Percentiles rank a stretch among this genome's conserved stretches.
Evolutionary conservation across 1,140 invertebrate species (phyloP).

Genomic region (Apis cerana): DNA sequence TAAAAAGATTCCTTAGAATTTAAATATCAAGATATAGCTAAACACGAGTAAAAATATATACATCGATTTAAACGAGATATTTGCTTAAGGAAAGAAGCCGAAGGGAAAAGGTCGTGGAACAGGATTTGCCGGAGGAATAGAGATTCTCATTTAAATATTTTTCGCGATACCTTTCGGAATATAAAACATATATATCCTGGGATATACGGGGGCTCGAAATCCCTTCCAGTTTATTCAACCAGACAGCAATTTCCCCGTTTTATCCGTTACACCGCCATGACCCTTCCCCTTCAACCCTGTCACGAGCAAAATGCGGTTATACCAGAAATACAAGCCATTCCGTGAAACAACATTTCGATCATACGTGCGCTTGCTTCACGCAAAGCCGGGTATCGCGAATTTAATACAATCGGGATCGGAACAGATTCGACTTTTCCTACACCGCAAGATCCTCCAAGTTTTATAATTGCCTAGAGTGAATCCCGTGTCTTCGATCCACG

Average conservation of each 20-base stretch:
- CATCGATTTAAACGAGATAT: neutral
- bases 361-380: constrained; percentile 1
- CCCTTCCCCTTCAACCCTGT: neutral
- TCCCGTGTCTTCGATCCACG: too few species aligned
- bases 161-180: neutral
- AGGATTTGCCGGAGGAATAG: neutral
- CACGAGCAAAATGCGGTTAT: constrained; percentile 34
- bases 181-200: neutral
- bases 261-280: neutral
- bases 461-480: too few species aligned
- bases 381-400: constrained; percentile 17
- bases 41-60: too few species aligned
- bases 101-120: neutral
- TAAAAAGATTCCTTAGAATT: too few species aligned
- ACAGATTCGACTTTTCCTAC: neutral
- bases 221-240: constrained; percentile 34
- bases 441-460: too few species aligned
- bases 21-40: too few species aligned
- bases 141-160: constrained; percentile 14
- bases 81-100: neutral
- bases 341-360: constrained; percentile 43
- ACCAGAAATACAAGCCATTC: constrained; percentile 30
- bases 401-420: constrained; percentile 17
- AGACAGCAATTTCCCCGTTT: constrained; percentile 37
- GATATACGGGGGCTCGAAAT: neutral